Conservation (phyloP, 1,140 invertebrate genomes). For the Caerostris darwini region DNA sequence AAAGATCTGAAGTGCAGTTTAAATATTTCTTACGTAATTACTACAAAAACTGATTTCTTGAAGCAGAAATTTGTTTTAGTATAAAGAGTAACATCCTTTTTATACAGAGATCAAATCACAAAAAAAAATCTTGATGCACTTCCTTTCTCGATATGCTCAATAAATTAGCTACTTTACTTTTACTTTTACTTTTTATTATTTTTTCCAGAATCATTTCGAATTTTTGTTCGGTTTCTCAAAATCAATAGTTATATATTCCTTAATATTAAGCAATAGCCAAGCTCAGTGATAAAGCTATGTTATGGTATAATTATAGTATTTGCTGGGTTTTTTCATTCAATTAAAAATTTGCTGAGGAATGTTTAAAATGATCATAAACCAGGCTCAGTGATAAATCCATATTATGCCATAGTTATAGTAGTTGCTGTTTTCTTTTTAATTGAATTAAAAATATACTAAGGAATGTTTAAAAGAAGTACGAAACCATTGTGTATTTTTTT, state of each 20-base stretch:
- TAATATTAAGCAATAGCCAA: neutral
- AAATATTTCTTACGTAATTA: neutral
- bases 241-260: slow-evolving; percentile 45
- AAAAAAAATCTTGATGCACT: neutral
- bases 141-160: neutral
- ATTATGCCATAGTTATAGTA: no score
- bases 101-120: neutral
- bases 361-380: no score
- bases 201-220: neutral
- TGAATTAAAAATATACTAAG: no score
- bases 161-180: neutral
- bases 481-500: no score
- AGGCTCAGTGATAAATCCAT: no score
- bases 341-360: no score
- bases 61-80: neutral
- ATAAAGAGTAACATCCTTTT: neutral
- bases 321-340: no score
- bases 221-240: neutral
- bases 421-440: no score
- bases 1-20: no score
- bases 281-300: neutral
- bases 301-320: no score
- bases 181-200: neutral
- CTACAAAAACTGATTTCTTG: neutral
- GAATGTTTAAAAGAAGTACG: no score